Conservation (phyloP, 35 echinoderm and acorn worm species). For the Diadema setosum region DNA sequence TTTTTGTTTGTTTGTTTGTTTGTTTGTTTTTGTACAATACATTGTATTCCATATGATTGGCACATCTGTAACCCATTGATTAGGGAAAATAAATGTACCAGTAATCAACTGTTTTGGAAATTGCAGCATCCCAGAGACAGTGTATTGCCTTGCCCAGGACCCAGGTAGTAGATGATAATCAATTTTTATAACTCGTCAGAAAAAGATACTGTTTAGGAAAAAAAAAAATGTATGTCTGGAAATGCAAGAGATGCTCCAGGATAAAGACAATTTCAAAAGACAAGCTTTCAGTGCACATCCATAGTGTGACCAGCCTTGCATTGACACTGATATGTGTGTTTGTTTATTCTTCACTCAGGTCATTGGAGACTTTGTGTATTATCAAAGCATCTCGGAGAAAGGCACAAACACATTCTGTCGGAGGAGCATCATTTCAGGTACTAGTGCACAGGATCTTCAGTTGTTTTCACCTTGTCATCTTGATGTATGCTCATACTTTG, state of each 20-base stretch:
- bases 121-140: no score
- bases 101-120: no score
- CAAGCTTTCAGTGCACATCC: background rate
- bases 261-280: background rate
- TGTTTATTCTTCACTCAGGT: background rate
- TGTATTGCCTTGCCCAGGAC: no score
- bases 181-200: background rate
- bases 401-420: background rate
- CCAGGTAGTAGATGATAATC: no score
- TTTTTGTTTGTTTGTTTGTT: no score
- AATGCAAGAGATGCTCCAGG: background rate
- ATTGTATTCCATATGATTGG: no score
- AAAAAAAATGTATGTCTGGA: background rate
- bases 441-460: background rate
- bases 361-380: background rate
- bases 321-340: background rate
- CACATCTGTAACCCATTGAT: no score
- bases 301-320: background rate
- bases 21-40: no score
- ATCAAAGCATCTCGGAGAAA: background rate
- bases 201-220: background rate
- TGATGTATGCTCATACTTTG: background rate
- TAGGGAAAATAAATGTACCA: no score
- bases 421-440: background rate
- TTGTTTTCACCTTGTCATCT: background rate